Evolutionary conservation across 2,113 vertebrate genomes (phyloP).

Genomic region (Panthera tigris): DNA sequence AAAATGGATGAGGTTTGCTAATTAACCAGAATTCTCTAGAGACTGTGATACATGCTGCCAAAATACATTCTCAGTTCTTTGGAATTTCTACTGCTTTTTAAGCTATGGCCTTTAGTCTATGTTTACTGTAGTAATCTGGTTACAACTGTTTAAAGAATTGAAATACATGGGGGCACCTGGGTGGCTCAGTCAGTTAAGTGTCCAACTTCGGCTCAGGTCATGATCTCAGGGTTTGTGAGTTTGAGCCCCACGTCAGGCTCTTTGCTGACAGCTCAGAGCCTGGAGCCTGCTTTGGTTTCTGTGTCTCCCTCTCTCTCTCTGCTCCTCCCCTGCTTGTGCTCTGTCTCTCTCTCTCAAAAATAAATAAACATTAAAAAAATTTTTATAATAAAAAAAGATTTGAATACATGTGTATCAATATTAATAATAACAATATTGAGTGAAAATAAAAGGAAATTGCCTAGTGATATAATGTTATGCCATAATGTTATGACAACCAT

Average conservation of each 20-base stretch:
- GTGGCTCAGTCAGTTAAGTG: too few species aligned
- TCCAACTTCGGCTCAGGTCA: too few species aligned
- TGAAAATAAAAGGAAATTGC: conserved; percentile 14
- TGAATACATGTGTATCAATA: not conserved
- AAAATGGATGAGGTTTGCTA: not conserved
- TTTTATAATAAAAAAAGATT: not conserved
- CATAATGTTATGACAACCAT: not conserved
- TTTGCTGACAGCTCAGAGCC: too few species aligned
- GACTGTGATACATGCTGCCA: not conserved
- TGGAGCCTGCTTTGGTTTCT: too few species aligned
- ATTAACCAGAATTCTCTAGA: not conserved
- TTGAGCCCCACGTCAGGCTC: too few species aligned
- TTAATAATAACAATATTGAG: not conserved
- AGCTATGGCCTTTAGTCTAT: not conserved
- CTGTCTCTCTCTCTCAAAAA: too few species aligned
- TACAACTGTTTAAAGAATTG: not conserved
- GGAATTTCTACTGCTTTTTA: not conserved
- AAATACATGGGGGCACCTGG: too few species aligned
- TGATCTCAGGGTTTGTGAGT: too few species aligned
- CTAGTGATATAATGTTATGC: not conserved
- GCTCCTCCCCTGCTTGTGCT: too few species aligned
- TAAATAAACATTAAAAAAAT: too few species aligned
- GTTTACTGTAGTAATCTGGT: not conserved
- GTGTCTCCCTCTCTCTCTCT: too few species aligned
- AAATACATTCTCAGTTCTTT: not conserved